Conservation (phyloP, 2,888 invertebrate genomes). For the Melanotus villosus region DNA sequence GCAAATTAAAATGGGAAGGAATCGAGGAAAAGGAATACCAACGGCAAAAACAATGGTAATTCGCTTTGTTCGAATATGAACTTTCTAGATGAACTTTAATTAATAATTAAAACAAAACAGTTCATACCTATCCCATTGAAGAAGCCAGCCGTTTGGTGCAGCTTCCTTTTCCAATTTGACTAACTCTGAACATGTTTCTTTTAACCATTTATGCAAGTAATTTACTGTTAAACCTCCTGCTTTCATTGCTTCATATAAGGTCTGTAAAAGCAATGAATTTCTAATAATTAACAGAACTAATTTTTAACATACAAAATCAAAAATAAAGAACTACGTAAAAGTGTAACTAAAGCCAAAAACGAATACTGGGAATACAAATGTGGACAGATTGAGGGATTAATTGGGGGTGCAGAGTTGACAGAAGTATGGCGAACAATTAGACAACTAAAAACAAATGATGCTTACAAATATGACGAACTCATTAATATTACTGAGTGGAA, state of each 20-base stretch:
- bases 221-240: slow-evolving; percentile 72
- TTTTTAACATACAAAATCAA: not conserved
- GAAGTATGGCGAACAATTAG: too few relatives aligned
- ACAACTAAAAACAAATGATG: too few relatives aligned
- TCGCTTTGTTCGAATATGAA: not conserved
- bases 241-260: slow-evolving; percentile 76
- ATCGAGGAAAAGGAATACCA: not conserved
- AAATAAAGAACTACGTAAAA: too few relatives aligned
- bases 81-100: not conserved
- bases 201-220: slow-evolving; percentile 75
- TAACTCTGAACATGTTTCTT: slow-evolving; percentile 73
- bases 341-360: too few relatives aligned
- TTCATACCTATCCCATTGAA: slow-evolving; percentile 83
- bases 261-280: slow-evolving; percentile 67
- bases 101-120: slow-evolving; percentile 50
- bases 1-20: slow-evolving; percentile 5
- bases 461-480: too few relatives aligned
- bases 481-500: too few relatives aligned
- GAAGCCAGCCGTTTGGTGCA: slow-evolving; percentile 78
- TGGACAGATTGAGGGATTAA: not conserved
- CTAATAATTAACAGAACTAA: not conserved
- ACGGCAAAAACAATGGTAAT: not conserved
- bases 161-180: slow-evolving; percentile 76
- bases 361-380: too few relatives aligned
- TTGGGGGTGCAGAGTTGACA: too few relatives aligned